Evolutionary conservation across 1,140 invertebrate genomes (phyloP).

Genomic region (Acromyrmex echinatior): DNA sequence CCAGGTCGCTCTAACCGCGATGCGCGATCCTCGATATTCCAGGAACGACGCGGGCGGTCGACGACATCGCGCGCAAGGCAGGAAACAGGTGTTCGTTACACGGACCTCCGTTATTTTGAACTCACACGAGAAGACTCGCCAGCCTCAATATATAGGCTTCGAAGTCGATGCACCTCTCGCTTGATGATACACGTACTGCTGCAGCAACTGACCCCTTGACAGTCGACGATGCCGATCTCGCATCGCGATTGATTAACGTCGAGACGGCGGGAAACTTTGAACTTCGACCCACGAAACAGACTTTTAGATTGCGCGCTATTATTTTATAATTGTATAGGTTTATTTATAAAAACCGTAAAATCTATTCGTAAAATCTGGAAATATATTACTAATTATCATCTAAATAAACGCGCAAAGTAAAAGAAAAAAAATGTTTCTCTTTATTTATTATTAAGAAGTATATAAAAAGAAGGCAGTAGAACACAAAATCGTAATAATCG

Average conservation of each 20-base stretch:
- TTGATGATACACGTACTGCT: constrained; percentile 69
- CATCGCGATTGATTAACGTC: constrained; percentile 55
- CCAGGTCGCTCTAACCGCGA: constrained; percentile 49
- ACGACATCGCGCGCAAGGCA: constrained; percentile 9
- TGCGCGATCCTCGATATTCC: neutral
- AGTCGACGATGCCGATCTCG: constrained; percentile 68
- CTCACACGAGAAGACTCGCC: constrained; percentile 53
- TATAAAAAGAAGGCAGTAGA: neutral
- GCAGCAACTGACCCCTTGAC: constrained; percentile 71
- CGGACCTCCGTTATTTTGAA: constrained; percentile 18
- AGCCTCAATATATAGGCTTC: constrained; percentile 62
- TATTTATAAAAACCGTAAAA: neutral
- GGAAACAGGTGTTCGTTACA: neutral
- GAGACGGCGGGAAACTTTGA: constrained; percentile 68
- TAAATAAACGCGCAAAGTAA: constrained; percentile 1
- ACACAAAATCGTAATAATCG: no score
- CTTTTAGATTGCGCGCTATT: neutral
- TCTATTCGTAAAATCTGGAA: neutral
- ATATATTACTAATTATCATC: neutral
- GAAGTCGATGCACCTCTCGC: constrained; percentile 67
- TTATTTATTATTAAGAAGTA: neutral
- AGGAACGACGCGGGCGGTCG: neutral
- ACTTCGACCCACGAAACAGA: neutral
- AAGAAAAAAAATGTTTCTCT: neutral
- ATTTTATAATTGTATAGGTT: neutral